phyloP scores from a whole-genome alignment of 2,797 vertebrate species.

The Pogoniulus pusillus region DNA sequence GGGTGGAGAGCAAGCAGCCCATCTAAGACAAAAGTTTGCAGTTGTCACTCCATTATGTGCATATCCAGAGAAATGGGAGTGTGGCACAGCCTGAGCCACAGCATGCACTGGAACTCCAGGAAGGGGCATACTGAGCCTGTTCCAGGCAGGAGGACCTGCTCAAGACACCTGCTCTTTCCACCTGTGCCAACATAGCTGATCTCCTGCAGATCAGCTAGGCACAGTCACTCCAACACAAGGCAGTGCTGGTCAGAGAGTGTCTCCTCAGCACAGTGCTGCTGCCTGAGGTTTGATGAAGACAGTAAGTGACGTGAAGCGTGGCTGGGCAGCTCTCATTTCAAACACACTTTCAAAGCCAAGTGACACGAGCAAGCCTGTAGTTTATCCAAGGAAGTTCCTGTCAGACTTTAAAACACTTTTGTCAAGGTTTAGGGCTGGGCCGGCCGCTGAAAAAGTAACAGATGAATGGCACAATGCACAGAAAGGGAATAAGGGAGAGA shows the following conservation, averaged over 20 bases:
- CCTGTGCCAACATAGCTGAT: not conserved
- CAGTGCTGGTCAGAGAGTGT: not conserved
- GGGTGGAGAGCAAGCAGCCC: accelerated
- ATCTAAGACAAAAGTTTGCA: accelerated
- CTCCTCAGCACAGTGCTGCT: not conserved
- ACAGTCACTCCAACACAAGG: accelerated
- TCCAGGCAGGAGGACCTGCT: not conserved
- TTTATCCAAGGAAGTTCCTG: too few relatives aligned
- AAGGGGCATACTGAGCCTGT: accelerated
- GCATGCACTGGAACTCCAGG: accelerated
- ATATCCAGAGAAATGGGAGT: not conserved
- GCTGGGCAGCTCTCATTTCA: not conserved
- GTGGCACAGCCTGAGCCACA: accelerated
- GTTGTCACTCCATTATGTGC: too few relatives aligned
- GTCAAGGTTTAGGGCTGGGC: too few relatives aligned
- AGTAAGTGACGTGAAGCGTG: not conserved
- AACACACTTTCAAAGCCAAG: not conserved
- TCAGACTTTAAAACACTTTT: too few relatives aligned
- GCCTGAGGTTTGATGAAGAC: not conserved
- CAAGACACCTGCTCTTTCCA: not conserved
- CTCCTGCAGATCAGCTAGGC: not conserved
- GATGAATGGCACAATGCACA: too few relatives aligned
- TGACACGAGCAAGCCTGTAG: too few relatives aligned
- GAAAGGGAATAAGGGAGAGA: too few relatives aligned
- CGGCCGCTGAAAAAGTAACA: too few relatives aligned